Percentiles rank a stretch among this genome's conserved stretches.
Evolutionary conservation across 1,140 invertebrate genomes (phyloP).

Genomic region (Drosophila virilis): DNA sequence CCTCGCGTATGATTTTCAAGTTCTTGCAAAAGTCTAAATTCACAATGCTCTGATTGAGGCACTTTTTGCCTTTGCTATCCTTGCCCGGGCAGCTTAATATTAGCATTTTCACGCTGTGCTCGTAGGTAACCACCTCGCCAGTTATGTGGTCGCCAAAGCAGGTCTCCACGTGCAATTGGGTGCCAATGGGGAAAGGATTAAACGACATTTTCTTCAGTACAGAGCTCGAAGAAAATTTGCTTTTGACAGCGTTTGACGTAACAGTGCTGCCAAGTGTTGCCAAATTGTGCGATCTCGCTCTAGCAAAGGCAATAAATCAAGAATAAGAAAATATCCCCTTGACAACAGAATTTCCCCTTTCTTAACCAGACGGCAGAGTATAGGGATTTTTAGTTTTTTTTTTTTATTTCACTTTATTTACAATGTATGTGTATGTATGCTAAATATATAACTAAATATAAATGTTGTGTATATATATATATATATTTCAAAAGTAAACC

Average conservation of each 20-base stretch:
- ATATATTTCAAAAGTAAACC: constrained; percentile 78
- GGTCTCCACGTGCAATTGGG: constrained; percentile 38
- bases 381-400: constrained; percentile 30
- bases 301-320: not conserved
- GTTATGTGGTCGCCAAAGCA: constrained; percentile 48
- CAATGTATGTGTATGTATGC: constrained; percentile 82
- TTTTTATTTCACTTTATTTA: constrained; percentile 79
- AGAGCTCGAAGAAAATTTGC: not conserved
- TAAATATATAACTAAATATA: constrained; percentile 82
- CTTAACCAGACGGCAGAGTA: not conserved
- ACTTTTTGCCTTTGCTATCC: constrained; percentile 1
- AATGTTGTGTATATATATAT: constrained; percentile 57
- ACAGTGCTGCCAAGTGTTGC: constrained; percentile 20
- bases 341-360: not conserved
- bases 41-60: constrained; percentile 18
- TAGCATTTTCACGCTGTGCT: constrained; percentile 44
- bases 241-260: constrained; percentile 7
- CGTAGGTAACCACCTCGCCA: constrained; percentile 51
- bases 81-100: constrained; percentile 31
- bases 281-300: constrained; percentile 11
- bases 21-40: constrained; percentile 48
- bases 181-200: constrained; percentile 32
- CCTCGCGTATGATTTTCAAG: constrained; percentile 49
- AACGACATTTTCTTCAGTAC: constrained; percentile 7
- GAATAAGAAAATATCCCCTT: constrained; percentile 3